phyloP scores from a whole-genome alignment of 2,888 invertebrate genomes.

The Meandrusa payeni region DNA sequence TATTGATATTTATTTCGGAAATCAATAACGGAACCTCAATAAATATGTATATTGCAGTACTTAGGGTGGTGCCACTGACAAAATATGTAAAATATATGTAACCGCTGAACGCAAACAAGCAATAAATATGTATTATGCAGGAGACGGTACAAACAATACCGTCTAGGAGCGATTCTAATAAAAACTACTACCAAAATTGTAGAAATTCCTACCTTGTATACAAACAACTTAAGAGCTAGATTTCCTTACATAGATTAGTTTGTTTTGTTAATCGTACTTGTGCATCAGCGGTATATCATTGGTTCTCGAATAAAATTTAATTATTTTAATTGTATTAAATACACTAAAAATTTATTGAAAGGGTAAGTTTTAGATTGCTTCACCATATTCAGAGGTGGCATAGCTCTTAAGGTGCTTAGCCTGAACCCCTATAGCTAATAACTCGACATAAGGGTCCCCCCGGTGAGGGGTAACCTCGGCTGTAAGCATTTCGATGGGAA shows the following conservation, averaged over 20 bases:
- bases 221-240: slow-evolving; percentile 3
- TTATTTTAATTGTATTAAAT: slow-evolving; percentile 1
- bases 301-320: background rate
- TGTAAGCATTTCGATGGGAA: too few species aligned
- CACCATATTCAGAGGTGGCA: too few species aligned
- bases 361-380: too few species aligned
- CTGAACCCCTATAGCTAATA: too few species aligned
- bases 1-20: slow-evolving; percentile 20
- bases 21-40: slow-evolving; percentile 41
- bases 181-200: slow-evolving; percentile 21
- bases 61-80: slow-evolving; percentile 39
- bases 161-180: slow-evolving; percentile 26
- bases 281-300: slow-evolving; percentile 1
- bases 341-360: too few species aligned
- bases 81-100: slow-evolving; percentile 70
- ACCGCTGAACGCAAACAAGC: slow-evolving; percentile 60
- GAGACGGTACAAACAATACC: slow-evolving; percentile 62
- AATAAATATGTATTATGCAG: slow-evolving; percentile 75
- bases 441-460: too few species aligned
- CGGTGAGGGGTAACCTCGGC: too few species aligned
- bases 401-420: too few species aligned
- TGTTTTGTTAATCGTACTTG: slow-evolving; percentile 1
- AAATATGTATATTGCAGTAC: slow-evolving; percentile 62
- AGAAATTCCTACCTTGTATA: slow-evolving; percentile 8
- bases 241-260: background rate